A percentile compares a stretch with the other conserved stretches of the same genome.
Evolutionary conservation across 2,888 invertebrate species (phyloP).

Genomic region (Platycnemis pennipes): DNA sequence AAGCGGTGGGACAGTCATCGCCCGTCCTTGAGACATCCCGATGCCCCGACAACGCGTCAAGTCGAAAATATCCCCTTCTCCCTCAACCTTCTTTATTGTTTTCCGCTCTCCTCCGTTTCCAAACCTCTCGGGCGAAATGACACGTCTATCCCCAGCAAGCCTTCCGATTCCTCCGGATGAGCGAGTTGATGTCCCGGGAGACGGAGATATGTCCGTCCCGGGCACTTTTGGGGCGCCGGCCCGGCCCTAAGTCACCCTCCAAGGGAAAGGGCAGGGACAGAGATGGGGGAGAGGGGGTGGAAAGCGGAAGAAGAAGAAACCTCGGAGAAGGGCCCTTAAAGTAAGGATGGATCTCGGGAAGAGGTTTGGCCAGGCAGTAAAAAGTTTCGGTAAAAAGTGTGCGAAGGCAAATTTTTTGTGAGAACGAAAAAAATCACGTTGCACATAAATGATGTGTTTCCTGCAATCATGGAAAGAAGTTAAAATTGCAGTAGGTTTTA

Average conservation of each 20-base stretch:
- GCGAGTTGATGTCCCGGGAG: not conserved
- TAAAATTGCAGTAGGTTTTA: too few relatives aligned
- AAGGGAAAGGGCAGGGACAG: not conserved
- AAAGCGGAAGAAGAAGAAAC: not conserved
- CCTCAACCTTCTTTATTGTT: not conserved
- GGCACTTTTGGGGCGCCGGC: slow-evolving; percentile 4
- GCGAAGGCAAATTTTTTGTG: too few relatives aligned
- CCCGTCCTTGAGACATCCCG: not conserved
- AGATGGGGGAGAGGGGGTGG: not conserved
- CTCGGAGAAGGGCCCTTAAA: too few relatives aligned
- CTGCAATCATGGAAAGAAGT: too few relatives aligned
- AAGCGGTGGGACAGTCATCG: not conserved
- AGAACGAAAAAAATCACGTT: too few relatives aligned
- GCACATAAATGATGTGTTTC: too few relatives aligned
- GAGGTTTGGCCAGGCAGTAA: too few relatives aligned
- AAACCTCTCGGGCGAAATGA: not conserved
- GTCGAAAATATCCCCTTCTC: not conserved
- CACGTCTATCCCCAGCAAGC: not conserved
- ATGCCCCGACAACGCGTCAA: not conserved
- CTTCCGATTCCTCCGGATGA: not conserved
- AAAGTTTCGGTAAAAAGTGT: too few relatives aligned
- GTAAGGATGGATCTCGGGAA: too few relatives aligned
- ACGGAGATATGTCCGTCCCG: not conserved
- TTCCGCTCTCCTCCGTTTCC: not conserved
- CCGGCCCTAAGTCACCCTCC: not conserved